These are phyloP conservation scores for Helleia helle DNA, from an alignment of 2,888 invertebrate species.

Conservation along the genomic window DNA sequence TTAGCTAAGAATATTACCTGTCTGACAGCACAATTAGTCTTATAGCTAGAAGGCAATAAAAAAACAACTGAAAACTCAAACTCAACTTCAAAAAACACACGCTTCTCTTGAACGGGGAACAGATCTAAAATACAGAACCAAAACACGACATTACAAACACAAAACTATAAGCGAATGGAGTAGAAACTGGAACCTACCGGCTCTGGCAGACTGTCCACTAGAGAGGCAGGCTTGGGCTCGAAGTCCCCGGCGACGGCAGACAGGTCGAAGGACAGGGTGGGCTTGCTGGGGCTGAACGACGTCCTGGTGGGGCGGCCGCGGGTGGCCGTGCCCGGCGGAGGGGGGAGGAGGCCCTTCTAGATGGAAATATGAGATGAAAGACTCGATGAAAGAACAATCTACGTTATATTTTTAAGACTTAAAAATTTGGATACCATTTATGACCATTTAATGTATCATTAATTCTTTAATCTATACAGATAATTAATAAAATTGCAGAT, in stretches of 20 bases:
- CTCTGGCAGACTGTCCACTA: conserved; percentile 43
- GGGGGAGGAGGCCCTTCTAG: conserved; percentile 63
- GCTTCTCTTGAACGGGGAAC: not conserved
- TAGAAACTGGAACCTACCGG: conserved; percentile 33
- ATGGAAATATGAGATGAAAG: too few species aligned
- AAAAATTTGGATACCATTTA: too few species aligned
- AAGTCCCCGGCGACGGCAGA: conserved; percentile 39
- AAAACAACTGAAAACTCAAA: not conserved
- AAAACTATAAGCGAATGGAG: too few species aligned
- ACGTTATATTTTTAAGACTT: too few species aligned
- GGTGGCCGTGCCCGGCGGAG: conserved; percentile 42
- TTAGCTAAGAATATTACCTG: not conserved
- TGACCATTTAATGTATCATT: too few species aligned
- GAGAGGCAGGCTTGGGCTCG: conserved; percentile 36
- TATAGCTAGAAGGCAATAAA: not conserved
- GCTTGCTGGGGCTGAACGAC: conserved; percentile 49
- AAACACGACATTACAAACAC: not conserved
- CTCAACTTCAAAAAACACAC: not conserved
- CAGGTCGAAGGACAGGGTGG: conserved; percentile 46
- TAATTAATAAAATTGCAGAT: too few species aligned
- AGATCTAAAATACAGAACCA: not conserved
- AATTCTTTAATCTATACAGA: too few species aligned
- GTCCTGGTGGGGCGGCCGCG: conserved; percentile 46
- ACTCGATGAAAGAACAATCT: too few species aligned
- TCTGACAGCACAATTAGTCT: not conserved